Conservation (phyloP, 1,140 invertebrate genomes). For the Orius insidiosus region DNA sequence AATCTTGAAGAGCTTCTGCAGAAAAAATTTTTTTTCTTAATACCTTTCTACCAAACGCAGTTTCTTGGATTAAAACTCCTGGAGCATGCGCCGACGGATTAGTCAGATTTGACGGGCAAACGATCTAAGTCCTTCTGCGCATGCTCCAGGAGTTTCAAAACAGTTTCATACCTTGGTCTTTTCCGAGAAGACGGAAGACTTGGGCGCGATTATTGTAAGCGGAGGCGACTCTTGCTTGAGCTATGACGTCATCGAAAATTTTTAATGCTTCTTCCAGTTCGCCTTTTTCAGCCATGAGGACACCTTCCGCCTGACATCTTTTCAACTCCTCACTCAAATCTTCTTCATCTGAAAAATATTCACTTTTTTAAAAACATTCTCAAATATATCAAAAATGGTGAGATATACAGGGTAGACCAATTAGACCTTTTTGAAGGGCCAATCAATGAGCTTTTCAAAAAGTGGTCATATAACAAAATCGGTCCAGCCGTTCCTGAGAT, state of each 20-base stretch:
- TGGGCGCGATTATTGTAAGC: slow-evolving; percentile 73
- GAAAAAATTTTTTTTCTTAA: neutral
- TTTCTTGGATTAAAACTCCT: neutral
- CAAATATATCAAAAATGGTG: too few species aligned
- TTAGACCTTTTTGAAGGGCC: too few species aligned
- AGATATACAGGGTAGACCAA: too few species aligned
- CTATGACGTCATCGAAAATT: slow-evolving; percentile 41
- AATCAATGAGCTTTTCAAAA: too few species aligned
- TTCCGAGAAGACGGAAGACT: slow-evolving; percentile 44
- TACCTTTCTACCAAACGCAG: neutral
- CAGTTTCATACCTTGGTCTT: slow-evolving; percentile 47
- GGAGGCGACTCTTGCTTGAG: slow-evolving; percentile 37
- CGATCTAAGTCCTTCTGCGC: too few species aligned
- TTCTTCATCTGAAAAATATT: slow-evolving; percentile 7
- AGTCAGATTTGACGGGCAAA: neutral
- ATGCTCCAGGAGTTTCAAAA: slow-evolving; percentile 1
- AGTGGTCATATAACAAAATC: too few species aligned
- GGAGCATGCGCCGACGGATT: neutral
- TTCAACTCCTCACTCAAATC: slow-evolving; percentile 21
- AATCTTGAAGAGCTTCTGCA: slow-evolving; percentile 53
- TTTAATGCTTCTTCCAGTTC: slow-evolving; percentile 40
- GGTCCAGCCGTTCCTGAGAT: too few species aligned
- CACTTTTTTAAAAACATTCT: too few species aligned
- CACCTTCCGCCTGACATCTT: slow-evolving; percentile 42
- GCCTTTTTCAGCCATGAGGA: slow-evolving; percentile 44